Evolutionary conservation across 2,113 vertebrate genomes (phyloP), one percentile per base, ranked within the genome.

Genomic region (Tapirus terrestris): DNA sequence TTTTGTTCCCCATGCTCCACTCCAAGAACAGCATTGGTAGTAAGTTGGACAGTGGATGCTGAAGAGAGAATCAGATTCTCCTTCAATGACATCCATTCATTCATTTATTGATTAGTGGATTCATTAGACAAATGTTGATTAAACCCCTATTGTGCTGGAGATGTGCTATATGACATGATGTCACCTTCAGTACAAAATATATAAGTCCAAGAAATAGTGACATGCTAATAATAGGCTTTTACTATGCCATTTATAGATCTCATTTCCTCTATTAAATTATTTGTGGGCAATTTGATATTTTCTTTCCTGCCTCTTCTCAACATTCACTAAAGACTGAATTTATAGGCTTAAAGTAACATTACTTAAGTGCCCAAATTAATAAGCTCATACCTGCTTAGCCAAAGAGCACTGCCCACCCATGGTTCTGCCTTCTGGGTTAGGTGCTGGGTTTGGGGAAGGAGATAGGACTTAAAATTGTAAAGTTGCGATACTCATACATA

Each of bases 261-360:
- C 76, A 97, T 96, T 94, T 97, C 72, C 36, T 79, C 51, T 93
- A 39, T 53, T 79, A 72, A 96, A 83, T 96, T 95, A 81, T 85
- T 93, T 76, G 39, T n/a, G 0, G 25, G 21, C 9, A 36, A 67
- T 67, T 85, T 93, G 43, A 16, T 79, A 79, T 94, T 93, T 93
- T 91, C 51, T 88, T 29, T 94, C 77, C 14, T 93, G 36, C 21
- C 4, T 91, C 23, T 65, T 92, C 39, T 95, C 65, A 91, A 48
- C 23, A 82, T 56, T 96, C 23, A 72, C 9, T 75, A 70, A 93
- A 86, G 81, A 96, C n/a, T 33, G 70, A 77, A 82, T 95, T 91
- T 92, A 91, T 88, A 84, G 83, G 77, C 39, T 67, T 89, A 72
- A 96, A 48, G 33, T 63, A 67, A 79, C 23, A n/a, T 65, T 91